A percentile compares a stretch with the other conserved stretches of the same genome.
Conservation (phyloP, 23 tunicate species). For the Phallusia fumigata region DNA sequence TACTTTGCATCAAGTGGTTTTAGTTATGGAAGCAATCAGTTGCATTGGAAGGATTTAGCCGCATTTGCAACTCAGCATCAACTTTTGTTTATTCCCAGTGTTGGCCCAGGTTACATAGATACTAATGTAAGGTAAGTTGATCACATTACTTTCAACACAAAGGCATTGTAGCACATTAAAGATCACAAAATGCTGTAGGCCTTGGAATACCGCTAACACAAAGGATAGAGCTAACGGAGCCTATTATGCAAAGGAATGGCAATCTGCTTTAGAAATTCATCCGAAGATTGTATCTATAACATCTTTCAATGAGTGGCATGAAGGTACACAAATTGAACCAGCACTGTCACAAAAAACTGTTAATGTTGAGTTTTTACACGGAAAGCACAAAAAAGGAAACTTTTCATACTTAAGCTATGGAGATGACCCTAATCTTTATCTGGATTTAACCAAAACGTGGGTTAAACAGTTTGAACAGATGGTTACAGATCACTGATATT, state of each 20-base stretch:
- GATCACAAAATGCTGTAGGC: too few relatives aligned
- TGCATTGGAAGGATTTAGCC: constrained; percentile 45
- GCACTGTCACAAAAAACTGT: constrained; percentile 32
- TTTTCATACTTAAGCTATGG: constrained; percentile 50
- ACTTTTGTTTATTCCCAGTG: constrained; percentile 79
- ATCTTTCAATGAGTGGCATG: constrained; percentile 98
- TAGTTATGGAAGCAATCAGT: constrained; percentile 51
- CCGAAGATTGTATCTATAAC: constrained; percentile 66
- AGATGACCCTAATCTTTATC: constrained; percentile 54
- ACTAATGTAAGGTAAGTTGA: constrained; percentile 61
- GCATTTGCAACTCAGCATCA: constrained; percentile 20
- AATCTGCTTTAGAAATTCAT: constrained; percentile 23
- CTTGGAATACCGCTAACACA: constrained; percentile 79
- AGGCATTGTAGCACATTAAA: too few relatives aligned
- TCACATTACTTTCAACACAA: too few relatives aligned
- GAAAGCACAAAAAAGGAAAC: constrained; percentile 19
- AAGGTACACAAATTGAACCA: constrained; percentile 97
- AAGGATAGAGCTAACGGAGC: constrained; percentile 48
- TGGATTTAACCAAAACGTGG: constrained; percentile 49
- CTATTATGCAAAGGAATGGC: constrained; percentile 54
- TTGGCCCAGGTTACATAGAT: constrained; percentile 96
- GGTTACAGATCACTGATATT: neutral
- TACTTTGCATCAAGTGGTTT: constrained; percentile 88
- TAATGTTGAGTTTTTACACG: constrained; percentile 8
- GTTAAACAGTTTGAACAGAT: constrained; percentile 21